Evolutionary conservation across 92 coral and sea anemone genomes (phyloP).

Genomic region (Ricordea florida): DNA sequence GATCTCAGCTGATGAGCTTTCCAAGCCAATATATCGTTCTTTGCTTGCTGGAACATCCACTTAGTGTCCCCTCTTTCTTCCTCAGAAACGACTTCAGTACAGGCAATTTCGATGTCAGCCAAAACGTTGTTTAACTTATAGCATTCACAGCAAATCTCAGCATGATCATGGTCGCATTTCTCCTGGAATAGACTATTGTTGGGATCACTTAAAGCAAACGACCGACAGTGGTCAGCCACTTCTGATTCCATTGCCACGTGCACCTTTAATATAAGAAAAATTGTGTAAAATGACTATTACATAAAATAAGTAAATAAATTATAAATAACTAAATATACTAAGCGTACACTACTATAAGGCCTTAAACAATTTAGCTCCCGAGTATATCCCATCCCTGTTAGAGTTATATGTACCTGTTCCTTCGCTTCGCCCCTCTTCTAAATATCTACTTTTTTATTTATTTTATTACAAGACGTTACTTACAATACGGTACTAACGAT

Average conservation of each 20-base stretch:
- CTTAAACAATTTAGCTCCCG: background rate
- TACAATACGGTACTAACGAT: too few relatives aligned
- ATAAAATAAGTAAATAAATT: background rate
- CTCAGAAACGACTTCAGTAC: background rate
- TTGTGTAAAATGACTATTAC: background rate
- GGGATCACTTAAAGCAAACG: slow-evolving; percentile 25
- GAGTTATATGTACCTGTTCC: background rate
- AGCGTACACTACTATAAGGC: background rate
- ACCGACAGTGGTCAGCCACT: slow-evolving; percentile 27
- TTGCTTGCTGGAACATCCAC: background rate
- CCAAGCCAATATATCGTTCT: slow-evolving; percentile 9
- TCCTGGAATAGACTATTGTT: background rate
- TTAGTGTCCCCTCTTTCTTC: slow-evolving; percentile 25
- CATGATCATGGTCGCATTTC: slow-evolving; percentile 15
- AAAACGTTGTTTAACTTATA: background rate
- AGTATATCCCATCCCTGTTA: background rate
- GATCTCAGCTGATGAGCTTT: slow-evolving; percentile 24
- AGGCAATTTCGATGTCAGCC: background rate
- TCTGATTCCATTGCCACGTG: slow-evolving; percentile 14
- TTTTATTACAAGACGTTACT: too few relatives aligned
- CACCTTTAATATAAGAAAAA: background rate
- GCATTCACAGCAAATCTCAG: slow-evolving; percentile 9
- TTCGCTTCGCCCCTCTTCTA: background rate
- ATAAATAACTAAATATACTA: background rate
- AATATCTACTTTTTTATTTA: too few relatives aligned